Evolutionary conservation across 1,140 invertebrate genomes (phyloP), one percentile per base, ranked within the genome.

Genomic region (Drosophila ogumai): DNA sequence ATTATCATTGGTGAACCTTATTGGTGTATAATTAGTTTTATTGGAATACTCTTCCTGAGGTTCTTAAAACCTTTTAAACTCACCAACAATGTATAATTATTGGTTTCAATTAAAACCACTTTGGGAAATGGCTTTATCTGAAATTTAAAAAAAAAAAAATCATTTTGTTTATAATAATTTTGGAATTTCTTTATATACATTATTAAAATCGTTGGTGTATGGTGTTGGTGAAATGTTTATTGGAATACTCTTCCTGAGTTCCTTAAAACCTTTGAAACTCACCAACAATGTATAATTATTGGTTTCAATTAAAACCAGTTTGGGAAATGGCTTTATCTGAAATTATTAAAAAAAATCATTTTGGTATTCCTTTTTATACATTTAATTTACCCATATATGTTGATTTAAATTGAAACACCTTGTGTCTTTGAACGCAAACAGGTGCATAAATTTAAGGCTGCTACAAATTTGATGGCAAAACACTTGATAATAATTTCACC

Each of bases 401-500:
- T 4, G 10, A 43, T 22, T 52, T 28, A 50, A 43, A 36, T 65
- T 41, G 15, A n/a, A 66, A 19, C 31, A 43, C 46, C 36, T 46
- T 52, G 15, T 12, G 19, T 15, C 40, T 17, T 13, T 46, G 5
- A 46, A 43, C 31, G 44, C 44, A 43, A 58, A 72, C 36, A 71
- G 67, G 66, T 71, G 66, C 52, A 72, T 25, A 66, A 72, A 59
- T 72, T 72, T 59, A 47, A 50, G 68, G 44, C 36, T 6, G 54
- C 52, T 65, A 47, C 68, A 49, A 72, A 72, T 72, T 72, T 59
- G 7, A 38, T 50, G 68, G 68, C 44, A 49, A 72, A 55, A 34
- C 44, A 59, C 67, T 59, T 72, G 54, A 72, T 72, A 49, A 72
- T 41, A 72, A 59, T 72, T 72, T 50, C 67, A 72, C 67, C 54